Evolutionary conservation across 2,113 vertebrate species (phyloP), one percentile per base, ranked within the genome.

Genomic region (Otocyon megalotis): DNA sequence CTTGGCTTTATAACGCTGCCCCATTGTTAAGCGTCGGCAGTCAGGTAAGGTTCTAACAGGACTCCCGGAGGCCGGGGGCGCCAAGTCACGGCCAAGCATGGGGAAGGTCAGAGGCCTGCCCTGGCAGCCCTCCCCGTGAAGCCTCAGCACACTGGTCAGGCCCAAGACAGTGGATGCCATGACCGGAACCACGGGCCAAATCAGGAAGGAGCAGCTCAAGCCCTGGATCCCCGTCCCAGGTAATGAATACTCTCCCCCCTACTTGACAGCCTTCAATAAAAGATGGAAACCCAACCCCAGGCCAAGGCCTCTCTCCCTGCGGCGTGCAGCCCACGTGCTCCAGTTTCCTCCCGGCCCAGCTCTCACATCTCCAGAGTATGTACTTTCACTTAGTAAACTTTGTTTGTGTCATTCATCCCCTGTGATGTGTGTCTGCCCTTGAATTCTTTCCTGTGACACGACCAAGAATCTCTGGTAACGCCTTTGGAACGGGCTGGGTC

Each of bases 301-400:
- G 32, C 32, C 65, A n/a, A 4, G 0, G 8, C 10, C 24, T 13
- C 24, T 24, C 28, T 2, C 15, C 30, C 30, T 30, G 7, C 13
- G 30, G 30, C 30, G 9, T 69, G 65, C 65, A 69, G 67, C 67
- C 71, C 43, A 48, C 12, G 14, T 28, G 37, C 37, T 76, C 24
- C 72, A 76, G 13, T 26, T 76, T 48, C 37, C 24, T 35, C 43
- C 26, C 43, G 48, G 20, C 72, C 37, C 26, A 28, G 7, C 24
- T 76, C 13, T 76, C 72, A 76, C 43, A 28, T 48, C 72, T 28
- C 37, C 72, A 76, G 13, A 76, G 24, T 76, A 24, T 28, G 72
- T 76, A 48, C 37, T 76, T 76, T 48, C 72, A 48, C 37, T 76
- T 76, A 28, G 28, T 16, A 28, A 28, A 9, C 43, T 28, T 43